Base-by-base conservation (phyloP, 1,140 invertebrate species). In the Tetranychus cinnabarinus region DNA sequence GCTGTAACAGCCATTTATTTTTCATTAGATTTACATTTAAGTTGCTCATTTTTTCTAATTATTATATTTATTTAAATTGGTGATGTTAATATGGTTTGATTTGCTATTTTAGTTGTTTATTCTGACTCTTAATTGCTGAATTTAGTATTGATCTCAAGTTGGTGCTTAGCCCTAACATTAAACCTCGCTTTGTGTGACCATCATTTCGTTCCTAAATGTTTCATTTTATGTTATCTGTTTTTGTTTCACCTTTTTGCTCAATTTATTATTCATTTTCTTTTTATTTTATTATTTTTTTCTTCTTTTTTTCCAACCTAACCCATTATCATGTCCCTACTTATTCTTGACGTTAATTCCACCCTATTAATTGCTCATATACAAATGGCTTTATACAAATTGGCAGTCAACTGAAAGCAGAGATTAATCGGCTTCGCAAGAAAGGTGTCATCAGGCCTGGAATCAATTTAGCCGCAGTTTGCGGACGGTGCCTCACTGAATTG, bases 401-500 rank as follows among this genome's bases (percentile, higher is more conserved):
- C 50, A 68, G 67, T 34, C 62, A 61, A 52, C 56, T 67, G 31
- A 65, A 66, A 60, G 59, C 59, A 47, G 66, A 68, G 35, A 39
- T 68, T 12, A 55, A 61, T 36, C 59, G 61, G 46, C 58, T 68
- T 33, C 54, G 66, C 33, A 65, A 65, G 52, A 35, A 62, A 56
- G 67, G 67, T 31, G 64, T 62, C 33, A 55, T 69, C 33, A 62
- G 64, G 59, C 65, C 50, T 34, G 65, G 58, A 13, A 46, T 65
- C 12, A 67, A 67, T 56, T 46, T 64, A 13, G 54, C 57, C 13
- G 75, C 80, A 62, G 76, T 77, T 66, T 85, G 83, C 69, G 78
- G 80, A 13, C 75, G 82, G 70, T 85, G 83, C 70, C 73, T 78
- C 58, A 74, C 76, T 45, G 79, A 81, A 67, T 74, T 85, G 64